A percentile compares a stretch with the other conserved stretches of the same genome.
Conservation (phyloP, 2,797 vertebrate genomes). For the Cyprinodon diabolis region DNA sequence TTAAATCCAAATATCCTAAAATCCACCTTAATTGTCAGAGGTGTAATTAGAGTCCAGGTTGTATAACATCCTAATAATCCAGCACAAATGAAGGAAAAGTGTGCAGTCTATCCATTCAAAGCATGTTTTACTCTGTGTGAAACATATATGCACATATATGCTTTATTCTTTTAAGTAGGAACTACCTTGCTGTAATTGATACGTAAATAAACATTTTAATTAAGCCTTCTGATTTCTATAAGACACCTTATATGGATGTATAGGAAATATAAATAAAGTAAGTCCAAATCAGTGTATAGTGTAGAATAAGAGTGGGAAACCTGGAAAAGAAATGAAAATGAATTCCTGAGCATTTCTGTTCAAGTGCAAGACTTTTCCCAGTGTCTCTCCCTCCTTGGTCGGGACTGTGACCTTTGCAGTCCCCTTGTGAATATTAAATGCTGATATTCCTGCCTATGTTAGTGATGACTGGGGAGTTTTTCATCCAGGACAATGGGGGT, state of each 20-base stretch:
- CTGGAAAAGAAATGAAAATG: slow-evolving; percentile 2
- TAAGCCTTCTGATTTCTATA: not conserved
- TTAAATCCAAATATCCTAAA: not conserved
- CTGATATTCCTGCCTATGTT: slow-evolving; percentile 67
- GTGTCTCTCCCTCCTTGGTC: slow-evolving; percentile 20
- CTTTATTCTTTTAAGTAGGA: not conserved
- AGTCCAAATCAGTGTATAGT: not conserved
- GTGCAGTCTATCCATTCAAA: not conserved
- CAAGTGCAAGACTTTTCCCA: slow-evolving; percentile 18
- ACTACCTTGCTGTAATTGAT: not conserved
- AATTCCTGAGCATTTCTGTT: not conserved
- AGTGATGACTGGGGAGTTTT: slow-evolving; percentile 70
- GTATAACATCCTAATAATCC: not conserved
- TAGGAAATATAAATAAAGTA: not conserved
- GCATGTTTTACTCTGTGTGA: not conserved
- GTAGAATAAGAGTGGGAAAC: not conserved
- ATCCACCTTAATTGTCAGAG: not conserved
- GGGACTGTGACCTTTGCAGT: slow-evolving; percentile 58
- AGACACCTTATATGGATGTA: not conserved
- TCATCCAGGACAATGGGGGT: slow-evolving; percentile 46
- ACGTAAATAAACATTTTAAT: not conserved
- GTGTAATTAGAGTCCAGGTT: not conserved
- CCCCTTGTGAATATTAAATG: slow-evolving; percentile 71
- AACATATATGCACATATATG: not conserved
- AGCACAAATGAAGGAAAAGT: not conserved